Percentiles rank a stretch among this genome's conserved stretches.
Evolutionary conservation across 1,140 invertebrate genomes (phyloP).

Genomic region (Andrena cerasifolii): DNA sequence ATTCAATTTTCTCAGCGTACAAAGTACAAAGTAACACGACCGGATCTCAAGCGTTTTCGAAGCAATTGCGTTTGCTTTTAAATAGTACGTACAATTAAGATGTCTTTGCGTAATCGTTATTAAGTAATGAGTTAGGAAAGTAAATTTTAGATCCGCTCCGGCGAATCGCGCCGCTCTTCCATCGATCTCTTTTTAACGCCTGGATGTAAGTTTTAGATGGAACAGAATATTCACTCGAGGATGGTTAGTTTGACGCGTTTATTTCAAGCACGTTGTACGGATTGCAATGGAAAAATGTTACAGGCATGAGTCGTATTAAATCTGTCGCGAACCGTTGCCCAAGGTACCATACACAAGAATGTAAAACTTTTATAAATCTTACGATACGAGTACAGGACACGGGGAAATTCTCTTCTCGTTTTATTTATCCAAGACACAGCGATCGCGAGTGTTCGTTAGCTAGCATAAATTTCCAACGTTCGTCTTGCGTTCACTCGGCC

Average conservation of each 20-base stretch:
- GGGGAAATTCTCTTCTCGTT: not conserved
- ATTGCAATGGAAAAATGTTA: slow-evolving; percentile 4
- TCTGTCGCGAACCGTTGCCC: not conserved
- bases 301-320: not conserved
- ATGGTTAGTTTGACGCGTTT: not conserved
- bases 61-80: slow-evolving; percentile 46
- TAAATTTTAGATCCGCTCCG: not conserved
- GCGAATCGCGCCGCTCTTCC: not conserved
- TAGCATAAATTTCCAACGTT: not conserved
- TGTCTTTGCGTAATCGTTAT: slow-evolving; percentile 26
- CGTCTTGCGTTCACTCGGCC: not conserved
- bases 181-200: not conserved
- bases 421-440: not conserved
- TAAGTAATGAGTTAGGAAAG: not conserved
- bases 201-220: not conserved
- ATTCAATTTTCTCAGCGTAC: slow-evolving; percentile 71
- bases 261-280: slow-evolving; percentile 5
- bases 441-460: not conserved
- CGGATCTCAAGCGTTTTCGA: slow-evolving; percentile 76
- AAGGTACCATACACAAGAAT: not conserved
- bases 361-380: slow-evolving; percentile 1
- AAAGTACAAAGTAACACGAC: slow-evolving; percentile 77
- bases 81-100: slow-evolving; percentile 33
- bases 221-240: not conserved
- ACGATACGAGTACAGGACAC: not conserved